These are phyloP conservation scores for Parapsyche elsis DNA, from an alignment of 1,140 invertebrate genomes.

Conservation along the genomic window DNA sequence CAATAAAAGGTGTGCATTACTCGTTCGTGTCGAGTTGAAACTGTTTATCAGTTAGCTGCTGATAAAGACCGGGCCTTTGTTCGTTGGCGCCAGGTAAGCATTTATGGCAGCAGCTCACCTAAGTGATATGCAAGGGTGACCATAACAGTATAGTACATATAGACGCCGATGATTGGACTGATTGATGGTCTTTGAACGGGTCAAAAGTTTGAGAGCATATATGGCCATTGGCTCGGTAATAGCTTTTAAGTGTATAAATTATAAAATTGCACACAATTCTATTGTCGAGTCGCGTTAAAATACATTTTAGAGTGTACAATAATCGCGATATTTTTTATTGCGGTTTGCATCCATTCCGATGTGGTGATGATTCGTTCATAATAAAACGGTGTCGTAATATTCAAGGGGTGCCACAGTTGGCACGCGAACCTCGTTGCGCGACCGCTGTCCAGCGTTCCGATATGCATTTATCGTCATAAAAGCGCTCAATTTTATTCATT, in stretches of 20 bases:
- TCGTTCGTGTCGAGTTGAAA: conserved; percentile 4
- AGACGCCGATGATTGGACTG: neutral
- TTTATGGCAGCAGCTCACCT: conserved; percentile 31
- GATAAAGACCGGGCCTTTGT: conserved; percentile 20
- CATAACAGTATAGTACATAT: neutral
- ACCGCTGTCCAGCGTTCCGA: neutral
- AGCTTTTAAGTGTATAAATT: too few species aligned
- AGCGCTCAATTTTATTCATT: conserved; percentile 55
- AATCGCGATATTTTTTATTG: neutral
- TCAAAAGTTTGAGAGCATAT: neutral
- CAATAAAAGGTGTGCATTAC: conserved; percentile 39
- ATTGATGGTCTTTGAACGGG: conserved; percentile 24
- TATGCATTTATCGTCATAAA: conserved; percentile 44
- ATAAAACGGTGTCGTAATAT: too few species aligned
- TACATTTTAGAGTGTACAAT: too few species aligned
- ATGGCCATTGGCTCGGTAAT: too few species aligned
- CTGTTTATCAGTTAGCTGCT: conserved; percentile 3
- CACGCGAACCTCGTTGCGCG: neutral
- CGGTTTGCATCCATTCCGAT: conserved; percentile 1
- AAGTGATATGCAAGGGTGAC: neutral
- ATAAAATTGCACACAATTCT: too few species aligned
- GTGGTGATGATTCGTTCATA: too few species aligned
- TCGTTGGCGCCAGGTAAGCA: conserved; percentile 35
- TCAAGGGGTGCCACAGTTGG: neutral
- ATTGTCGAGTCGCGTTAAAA: too few species aligned